Evolutionary conservation across 2,797 vertebrate species (phyloP).

Genomic region (Mus minutoides): DNA sequence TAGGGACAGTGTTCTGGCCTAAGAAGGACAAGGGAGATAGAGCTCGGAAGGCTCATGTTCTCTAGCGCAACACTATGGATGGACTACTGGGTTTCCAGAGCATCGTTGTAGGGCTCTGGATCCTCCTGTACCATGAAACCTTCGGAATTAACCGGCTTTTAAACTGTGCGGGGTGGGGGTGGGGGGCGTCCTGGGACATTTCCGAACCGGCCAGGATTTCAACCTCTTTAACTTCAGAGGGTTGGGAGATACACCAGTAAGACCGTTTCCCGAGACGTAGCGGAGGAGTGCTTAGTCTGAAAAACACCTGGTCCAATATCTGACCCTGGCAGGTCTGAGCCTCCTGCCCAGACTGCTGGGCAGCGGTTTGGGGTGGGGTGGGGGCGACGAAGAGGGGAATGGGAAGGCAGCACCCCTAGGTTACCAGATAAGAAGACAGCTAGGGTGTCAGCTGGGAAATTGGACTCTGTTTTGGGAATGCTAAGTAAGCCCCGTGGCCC

Average conservation of each 20-base stretch:
- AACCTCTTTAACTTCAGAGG: not conserved
- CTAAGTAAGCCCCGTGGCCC: not conserved
- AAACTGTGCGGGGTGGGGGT: slow-evolving; percentile 54
- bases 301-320: not conserved
- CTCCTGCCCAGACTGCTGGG: not conserved
- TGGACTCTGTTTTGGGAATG: not conserved
- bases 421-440: not conserved
- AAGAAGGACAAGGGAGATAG: not conserved
- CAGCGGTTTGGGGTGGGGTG: not conserved
- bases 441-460: not conserved
- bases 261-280: too few relatives aligned
- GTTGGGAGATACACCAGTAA: not conserved
- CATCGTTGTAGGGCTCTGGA: slow-evolving; percentile 39
- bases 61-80: not conserved
- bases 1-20: not conserved
- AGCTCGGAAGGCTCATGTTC: accelerated
- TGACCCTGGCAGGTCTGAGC: too few relatives aligned
- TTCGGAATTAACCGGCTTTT: slow-evolving; percentile 65
- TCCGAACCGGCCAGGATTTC: slow-evolving; percentile 48
- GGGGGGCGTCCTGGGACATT: slow-evolving; percentile 55
- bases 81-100: slow-evolving; percentile 20
- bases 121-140: slow-evolving; percentile 29
- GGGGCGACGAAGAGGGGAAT: not conserved
- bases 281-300: not conserved
- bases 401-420: not conserved